Conservation (phyloP, 2,888 invertebrate genomes). For the Caenorhabditis imperialis region DNA sequence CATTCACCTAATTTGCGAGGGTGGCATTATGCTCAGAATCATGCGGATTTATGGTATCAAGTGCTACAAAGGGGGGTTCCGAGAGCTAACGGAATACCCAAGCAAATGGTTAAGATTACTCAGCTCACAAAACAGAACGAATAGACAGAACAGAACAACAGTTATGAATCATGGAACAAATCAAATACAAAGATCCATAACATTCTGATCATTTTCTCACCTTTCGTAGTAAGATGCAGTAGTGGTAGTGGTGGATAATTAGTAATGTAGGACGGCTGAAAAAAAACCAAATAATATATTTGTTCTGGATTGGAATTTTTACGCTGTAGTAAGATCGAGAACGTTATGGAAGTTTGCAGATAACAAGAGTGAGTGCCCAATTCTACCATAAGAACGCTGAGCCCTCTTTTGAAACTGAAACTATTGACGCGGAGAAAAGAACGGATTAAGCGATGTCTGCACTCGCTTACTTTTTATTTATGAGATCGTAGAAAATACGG, state of each 20-base stretch:
- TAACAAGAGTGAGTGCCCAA: background rate
- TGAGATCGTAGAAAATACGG: constrained; percentile 4
- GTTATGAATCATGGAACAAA: background rate
- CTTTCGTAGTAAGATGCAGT: constrained; percentile 9
- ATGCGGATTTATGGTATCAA: too few species aligned
- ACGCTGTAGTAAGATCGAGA: background rate
- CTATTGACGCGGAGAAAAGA: constrained; percentile 26
- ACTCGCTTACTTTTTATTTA: constrained; percentile 12
- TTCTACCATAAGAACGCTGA: constrained; percentile 1
- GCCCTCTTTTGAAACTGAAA: constrained; percentile 7
- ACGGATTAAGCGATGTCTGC: constrained; percentile 32
- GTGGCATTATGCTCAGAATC: too few species aligned
- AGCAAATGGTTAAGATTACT: too few species aligned
- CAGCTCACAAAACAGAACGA: too few species aligned
- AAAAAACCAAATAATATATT: background rate
- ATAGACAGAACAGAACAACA: background rate
- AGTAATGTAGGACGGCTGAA: constrained; percentile 3
- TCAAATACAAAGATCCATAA: background rate
- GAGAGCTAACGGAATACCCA: too few species aligned
- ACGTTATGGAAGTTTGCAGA: background rate
- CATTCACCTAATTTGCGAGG: too few species aligned
- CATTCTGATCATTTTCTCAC: background rate
- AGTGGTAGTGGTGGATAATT: background rate
- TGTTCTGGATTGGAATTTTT: background rate
- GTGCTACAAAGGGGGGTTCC: too few species aligned